Evolutionary conservation across 1,140 invertebrate species (phyloP).

Genomic region (Drosophila littoralis): DNA sequence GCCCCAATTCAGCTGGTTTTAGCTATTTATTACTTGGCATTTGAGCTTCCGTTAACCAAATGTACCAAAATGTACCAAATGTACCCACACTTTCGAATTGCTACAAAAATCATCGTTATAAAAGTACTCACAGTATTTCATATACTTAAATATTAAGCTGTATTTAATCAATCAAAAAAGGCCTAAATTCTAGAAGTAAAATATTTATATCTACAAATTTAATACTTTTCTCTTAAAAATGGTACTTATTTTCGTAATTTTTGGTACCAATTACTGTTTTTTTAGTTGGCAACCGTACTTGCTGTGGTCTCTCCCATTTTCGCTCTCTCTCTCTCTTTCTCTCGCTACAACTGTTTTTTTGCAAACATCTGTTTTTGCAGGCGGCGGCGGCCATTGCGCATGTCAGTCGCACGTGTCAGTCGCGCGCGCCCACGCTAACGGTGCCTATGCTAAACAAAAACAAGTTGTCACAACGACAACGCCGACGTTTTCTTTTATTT

Average conservation of each 20-base stretch:
- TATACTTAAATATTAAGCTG: too few relatives aligned
- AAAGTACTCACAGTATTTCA: too few relatives aligned
- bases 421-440: constrained; percentile 20
- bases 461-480: constrained; percentile 58
- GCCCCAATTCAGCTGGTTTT: too few relatives aligned
- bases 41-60: too few relatives aligned
- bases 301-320: not conserved
- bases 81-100: too few relatives aligned
- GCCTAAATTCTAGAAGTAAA: too few relatives aligned
- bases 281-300: too few relatives aligned
- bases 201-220: not conserved
- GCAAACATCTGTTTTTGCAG: constrained; percentile 71
- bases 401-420: constrained; percentile 30
- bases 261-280: not conserved
- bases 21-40: too few relatives aligned
- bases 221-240: not conserved
- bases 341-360: not conserved
- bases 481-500: constrained; percentile 48
- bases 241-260: not conserved
- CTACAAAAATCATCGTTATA: too few relatives aligned
- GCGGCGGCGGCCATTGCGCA: constrained; percentile 56
- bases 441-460: constrained; percentile 76
- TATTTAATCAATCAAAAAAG: too few relatives aligned
- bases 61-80: too few relatives aligned
- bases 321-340: constrained; percentile 19